phyloP scores from a whole-genome alignment of 2,888 invertebrate species.

The Clusia tigrina region DNA sequence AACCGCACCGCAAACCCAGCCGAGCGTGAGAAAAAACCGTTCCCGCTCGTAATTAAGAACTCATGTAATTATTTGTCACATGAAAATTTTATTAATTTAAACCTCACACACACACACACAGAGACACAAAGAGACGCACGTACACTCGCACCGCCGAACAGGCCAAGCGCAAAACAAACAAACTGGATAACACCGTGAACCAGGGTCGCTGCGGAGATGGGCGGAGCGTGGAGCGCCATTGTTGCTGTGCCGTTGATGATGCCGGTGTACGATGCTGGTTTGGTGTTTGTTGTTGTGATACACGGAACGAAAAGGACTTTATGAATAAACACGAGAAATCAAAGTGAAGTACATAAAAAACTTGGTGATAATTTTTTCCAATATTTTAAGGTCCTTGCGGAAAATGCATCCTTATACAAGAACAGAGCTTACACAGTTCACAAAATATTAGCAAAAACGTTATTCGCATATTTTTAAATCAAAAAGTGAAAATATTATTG shows the following conservation, averaged over 20 bases:
- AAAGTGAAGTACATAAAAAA: too few relatives aligned
- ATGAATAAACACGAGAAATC: too few relatives aligned
- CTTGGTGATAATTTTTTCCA: too few relatives aligned
- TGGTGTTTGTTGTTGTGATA: background rate
- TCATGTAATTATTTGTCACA: conserved; percentile 62
- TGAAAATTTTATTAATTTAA: conserved; percentile 62
- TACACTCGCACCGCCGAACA: background rate
- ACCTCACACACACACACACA: conserved; percentile 38
- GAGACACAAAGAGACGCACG: conserved; percentile 23
- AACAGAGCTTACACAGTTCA: too few relatives aligned
- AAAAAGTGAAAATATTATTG: too few relatives aligned
- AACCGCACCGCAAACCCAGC: conserved; percentile 41
- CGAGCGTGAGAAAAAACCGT: conserved; percentile 9
- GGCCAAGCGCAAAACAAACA: background rate
- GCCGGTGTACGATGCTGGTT: background rate
- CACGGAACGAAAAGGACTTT: too few relatives aligned
- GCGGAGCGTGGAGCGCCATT: conserved; percentile 16
- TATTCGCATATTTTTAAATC: too few relatives aligned
- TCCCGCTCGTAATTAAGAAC: conserved; percentile 59
- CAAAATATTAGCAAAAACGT: too few relatives aligned
- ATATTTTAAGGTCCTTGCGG: too few relatives aligned
- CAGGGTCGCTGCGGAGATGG: background rate
- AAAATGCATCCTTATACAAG: too few relatives aligned
- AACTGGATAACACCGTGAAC: too few relatives aligned
- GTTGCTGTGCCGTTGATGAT: conserved; percentile 22